Base-by-base conservation (phyloP, 1,140 invertebrate species). In the Gryon sp. region DNA sequence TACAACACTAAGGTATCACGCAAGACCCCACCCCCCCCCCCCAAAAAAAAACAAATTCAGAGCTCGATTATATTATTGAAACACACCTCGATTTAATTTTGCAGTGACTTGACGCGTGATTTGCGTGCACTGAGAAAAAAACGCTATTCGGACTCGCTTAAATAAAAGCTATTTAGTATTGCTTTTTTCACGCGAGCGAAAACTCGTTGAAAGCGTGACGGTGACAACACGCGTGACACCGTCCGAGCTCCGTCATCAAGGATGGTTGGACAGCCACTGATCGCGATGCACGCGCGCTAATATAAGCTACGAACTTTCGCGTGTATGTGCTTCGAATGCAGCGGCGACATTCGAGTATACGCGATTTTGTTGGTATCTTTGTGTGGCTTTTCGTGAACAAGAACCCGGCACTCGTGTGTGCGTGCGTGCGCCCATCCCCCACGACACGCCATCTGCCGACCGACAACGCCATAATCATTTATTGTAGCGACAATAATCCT, bases 211-310 rank as follows among this genome's bases (percentile, higher is more conserved):
- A 34, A 45, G 45, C 63, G 53, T 75, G 62, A 45, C 55, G 38
- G 15, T 19, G 26, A 38, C 41, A 62, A 73, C 59, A 55, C 69
- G 69, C 68, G 68, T 45, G 57, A 43, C 59, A 57, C 59, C 53
- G 52, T 41, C 41, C 38, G 70, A 48, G 73, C 55, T 80, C 79
- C 76, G 77, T 77, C 72, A 73, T 77, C 76, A 79, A 82, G 79
- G 62, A 79, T 79, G 72, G 73, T 79, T 75, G 74, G 76, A 81
- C 77, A 77, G 78, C 74, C 60, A 82, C 80, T 80, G 78, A 80
- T 80, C 73, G 77, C 73, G 78, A 78, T 78, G 74, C 76, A 74
- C 72, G 66, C 66, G 50, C 38, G 72, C 73, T 80, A 78, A 80
- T 80, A 78, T 80, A 78, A 81, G 77, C 77, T 59, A 66, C 80